Conservation (phyloP, 2,113 vertebrate species). For the Dasypus novemcinctus region DNA sequence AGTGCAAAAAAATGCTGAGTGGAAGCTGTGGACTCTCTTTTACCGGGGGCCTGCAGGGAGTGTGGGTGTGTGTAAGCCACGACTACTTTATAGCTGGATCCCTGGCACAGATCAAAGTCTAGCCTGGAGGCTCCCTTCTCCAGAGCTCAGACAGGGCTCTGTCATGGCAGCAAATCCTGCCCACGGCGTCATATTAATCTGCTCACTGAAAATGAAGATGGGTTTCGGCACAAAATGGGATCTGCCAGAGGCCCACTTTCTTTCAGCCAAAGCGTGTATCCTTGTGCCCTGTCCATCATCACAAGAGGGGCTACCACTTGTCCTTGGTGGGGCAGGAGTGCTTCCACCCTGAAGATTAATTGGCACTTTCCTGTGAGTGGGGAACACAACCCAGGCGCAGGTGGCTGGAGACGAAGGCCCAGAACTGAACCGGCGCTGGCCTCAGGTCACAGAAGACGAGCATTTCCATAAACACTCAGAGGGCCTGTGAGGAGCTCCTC, state of each 20-base stretch:
- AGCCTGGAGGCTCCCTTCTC: not conserved
- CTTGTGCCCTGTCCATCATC: accelerated
- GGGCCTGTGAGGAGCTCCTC: not conserved
- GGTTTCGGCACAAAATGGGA: not conserved
- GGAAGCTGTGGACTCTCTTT: not conserved
- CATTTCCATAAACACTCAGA: not conserved
- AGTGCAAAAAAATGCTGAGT: accelerated
- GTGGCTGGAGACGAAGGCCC: accelerated
- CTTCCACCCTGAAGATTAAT: not conserved
- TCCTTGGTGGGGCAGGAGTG: not conserved
- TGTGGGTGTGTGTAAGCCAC: not conserved
- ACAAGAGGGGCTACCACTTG: not conserved
- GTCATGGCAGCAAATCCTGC: not conserved
- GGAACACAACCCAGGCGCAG: not conserved
- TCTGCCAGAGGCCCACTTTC: not conserved
- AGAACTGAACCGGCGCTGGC: not conserved
- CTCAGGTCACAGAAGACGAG: too few species aligned
- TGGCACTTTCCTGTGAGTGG: not conserved
- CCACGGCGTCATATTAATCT: accelerated
- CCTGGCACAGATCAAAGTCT: not conserved
- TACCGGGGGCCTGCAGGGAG: accelerated
- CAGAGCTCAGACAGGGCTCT: too few species aligned
- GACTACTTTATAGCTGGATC: not conserved
- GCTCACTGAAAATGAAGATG: not conserved
- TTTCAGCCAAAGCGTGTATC: not conserved